Evolutionary conservation across 2,888 invertebrate genomes (phyloP).

Genomic region (Empis stercorea): DNA sequence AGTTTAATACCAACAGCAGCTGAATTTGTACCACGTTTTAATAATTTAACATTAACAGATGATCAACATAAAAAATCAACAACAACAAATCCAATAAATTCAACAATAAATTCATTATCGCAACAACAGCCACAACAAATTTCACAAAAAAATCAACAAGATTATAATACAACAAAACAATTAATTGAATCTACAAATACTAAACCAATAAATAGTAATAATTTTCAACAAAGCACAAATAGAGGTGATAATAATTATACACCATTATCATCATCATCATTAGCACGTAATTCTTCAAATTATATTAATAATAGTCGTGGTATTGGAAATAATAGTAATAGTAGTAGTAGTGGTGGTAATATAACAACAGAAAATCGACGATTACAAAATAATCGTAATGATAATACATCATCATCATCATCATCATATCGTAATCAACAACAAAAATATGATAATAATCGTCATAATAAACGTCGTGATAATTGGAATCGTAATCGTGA

Average conservation of each 20-base stretch:
- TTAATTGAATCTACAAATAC: no score
- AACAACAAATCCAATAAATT: background rate
- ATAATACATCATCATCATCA: conserved; percentile 5
- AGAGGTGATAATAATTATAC: no score
- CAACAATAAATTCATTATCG: background rate
- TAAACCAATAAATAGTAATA: no score
- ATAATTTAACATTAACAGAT: conserved; percentile 18
- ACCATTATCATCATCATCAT: background rate
- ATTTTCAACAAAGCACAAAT: no score
- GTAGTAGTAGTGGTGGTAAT: background rate
- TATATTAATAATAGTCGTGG: background rate
- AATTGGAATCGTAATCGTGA: conserved; percentile 34
- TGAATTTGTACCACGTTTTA: conserved; percentile 32
- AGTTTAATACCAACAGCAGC: conserved; percentile 30
- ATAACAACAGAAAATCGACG: conserved; percentile 11
- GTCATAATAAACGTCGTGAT: conserved; percentile 30
- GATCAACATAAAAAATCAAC: background rate
- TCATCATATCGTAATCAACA: conserved; percentile 12
- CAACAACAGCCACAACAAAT: no score
- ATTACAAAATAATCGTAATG: conserved; percentile 13
- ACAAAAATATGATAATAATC: conserved; percentile 31
- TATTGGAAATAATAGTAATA: background rate
- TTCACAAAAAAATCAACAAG: background rate
- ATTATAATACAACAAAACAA: no score
- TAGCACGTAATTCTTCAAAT: background rate